phyloP scores from a whole-genome alignment of 2,888 invertebrate species.

The Cephus sareptanus region DNA sequence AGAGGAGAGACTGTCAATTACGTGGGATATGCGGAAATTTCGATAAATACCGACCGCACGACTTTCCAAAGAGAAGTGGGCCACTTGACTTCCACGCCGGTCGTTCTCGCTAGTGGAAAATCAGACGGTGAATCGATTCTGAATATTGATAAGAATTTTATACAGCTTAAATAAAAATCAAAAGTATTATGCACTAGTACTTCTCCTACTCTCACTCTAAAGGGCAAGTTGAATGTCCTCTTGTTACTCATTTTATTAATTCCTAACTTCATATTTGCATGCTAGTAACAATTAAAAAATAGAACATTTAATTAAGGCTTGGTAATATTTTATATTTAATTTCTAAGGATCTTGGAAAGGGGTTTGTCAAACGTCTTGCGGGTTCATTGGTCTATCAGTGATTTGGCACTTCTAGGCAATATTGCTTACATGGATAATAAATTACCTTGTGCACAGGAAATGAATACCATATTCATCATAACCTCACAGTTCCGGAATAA shows the following conservation, averaged over 20 bases:
- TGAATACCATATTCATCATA: conserved; percentile 45
- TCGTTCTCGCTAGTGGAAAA: background rate
- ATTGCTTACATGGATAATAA: conserved; percentile 32
- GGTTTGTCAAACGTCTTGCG: background rate
- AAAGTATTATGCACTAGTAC: background rate
- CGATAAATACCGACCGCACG: background rate
- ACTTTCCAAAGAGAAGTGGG: background rate
- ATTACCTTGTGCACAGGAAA: conserved; percentile 47
- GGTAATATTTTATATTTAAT: background rate
- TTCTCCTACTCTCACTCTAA: background rate
- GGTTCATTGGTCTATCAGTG: background rate
- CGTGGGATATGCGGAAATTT: background rate
- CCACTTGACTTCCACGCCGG: background rate
- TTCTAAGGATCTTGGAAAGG: background rate
- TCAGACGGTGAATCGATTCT: background rate
- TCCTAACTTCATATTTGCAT: background rate
- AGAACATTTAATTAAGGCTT: too few relatives aligned
- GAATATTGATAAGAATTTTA: background rate
- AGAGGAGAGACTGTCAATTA: background rate
- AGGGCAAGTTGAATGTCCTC: background rate
- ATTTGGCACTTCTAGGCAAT: conserved; percentile 27
- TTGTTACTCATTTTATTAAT: background rate
- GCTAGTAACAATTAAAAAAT: too few relatives aligned
- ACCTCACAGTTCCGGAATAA: conserved; percentile 37
- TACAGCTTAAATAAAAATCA: background rate